These are phyloP conservation scores for Lasioglossum marginatum DNA, from an alignment of 2,888 invertebrate species.

Conservation along the genomic window DNA sequence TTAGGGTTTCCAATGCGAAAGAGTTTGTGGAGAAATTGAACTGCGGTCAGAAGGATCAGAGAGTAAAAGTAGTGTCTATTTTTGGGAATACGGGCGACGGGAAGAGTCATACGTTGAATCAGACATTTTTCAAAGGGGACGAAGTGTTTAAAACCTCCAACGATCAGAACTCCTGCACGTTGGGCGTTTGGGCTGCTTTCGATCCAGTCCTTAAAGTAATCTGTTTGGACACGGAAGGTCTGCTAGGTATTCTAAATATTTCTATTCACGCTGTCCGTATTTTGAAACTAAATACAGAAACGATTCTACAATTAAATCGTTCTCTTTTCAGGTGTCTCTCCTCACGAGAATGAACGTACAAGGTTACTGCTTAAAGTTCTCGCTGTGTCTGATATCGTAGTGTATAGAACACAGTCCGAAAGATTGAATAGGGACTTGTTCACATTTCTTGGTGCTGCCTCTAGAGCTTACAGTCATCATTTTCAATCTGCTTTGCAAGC, in stretches of 20 bases:
- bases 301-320: conserved; percentile 2
- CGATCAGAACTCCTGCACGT: conserved; percentile 89
- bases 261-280: background rate
- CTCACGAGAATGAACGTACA: conserved; percentile 88
- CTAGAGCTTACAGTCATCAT: conserved; percentile 90
- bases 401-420: conserved; percentile 91
- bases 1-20: conserved; percentile 86
- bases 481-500: conserved; percentile 87
- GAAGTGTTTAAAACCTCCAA: conserved; percentile 89
- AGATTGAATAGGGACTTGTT: conserved; percentile 91
- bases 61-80: conserved; percentile 92
- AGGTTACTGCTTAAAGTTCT: conserved; percentile 91
- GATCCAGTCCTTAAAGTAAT: conserved; percentile 88
- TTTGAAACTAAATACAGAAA: background rate
- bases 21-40: conserved; percentile 85
- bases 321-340: conserved; percentile 81
- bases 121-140: conserved; percentile 87
- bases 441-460: conserved; percentile 91
- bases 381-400: conserved; percentile 92
- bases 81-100: conserved; percentile 95
- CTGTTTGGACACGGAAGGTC: conserved; percentile 93
- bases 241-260: conserved; percentile 85
- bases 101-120: conserved; percentile 92
- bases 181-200: conserved; percentile 92
- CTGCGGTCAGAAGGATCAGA: conserved; percentile 85